Percentiles rank a stretch among this genome's conserved stretches.
Conservation (phyloP, 2,797 vertebrate species). For the Cichlasoma orientale region DNA sequence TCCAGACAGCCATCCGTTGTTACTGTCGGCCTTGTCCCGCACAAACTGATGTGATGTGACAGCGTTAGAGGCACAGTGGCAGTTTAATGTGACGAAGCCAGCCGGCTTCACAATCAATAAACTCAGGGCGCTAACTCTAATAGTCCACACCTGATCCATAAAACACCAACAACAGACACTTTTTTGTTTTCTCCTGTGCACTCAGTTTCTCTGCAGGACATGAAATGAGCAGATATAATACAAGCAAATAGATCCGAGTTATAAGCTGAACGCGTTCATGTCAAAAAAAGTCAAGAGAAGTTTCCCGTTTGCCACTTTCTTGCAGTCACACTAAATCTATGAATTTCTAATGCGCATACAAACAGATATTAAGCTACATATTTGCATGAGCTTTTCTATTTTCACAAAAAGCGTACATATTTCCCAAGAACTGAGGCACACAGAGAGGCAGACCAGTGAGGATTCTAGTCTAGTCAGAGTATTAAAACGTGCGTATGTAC, state of each 20-base stretch:
- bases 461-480: not conserved
- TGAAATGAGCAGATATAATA: constrained; percentile 56
- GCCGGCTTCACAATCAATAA: constrained; percentile 49
- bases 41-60: constrained; percentile 59
- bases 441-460: not conserved
- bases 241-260: not conserved
- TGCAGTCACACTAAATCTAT: constrained; percentile 25
- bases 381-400: constrained; percentile 4
- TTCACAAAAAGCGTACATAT: not conserved
- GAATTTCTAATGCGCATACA: constrained; percentile 19
- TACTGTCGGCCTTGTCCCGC: constrained; percentile 25
- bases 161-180: constrained; percentile 27
- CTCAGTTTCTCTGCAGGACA: constrained; percentile 33
- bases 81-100: constrained; percentile 32
- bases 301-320: not conserved
- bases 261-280: constrained; percentile 7
- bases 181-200: constrained; percentile 40
- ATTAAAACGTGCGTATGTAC: constrained; percentile 21
- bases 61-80: constrained; percentile 23
- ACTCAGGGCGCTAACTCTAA: constrained; percentile 14
- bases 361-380: constrained; percentile 53
- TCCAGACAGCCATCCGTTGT: constrained; percentile 34
- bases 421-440: constrained; percentile 8
- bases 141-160: not conserved
- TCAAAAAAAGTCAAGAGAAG: constrained; percentile 11